Evolutionary conservation across 2,888 invertebrate genomes (phyloP).

Genomic region (Athrips mouffetella): DNA sequence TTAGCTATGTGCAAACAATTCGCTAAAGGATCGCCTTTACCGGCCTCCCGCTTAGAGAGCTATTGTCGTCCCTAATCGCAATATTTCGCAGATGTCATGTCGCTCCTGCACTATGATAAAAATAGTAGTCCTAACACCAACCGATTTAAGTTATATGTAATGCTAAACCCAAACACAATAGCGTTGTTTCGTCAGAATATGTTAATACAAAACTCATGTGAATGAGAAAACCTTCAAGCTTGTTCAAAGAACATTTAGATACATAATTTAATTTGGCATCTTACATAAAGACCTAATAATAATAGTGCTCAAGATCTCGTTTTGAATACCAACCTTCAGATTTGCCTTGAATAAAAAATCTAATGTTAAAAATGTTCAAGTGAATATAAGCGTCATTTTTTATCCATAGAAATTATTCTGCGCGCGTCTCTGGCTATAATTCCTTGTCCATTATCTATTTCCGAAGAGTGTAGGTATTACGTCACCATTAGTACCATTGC

Average conservation of each 20-base stretch:
- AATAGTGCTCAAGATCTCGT: neutral
- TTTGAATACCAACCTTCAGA: neutral
- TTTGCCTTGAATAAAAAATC: too few species aligned
- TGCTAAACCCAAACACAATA: neutral
- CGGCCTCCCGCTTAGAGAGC: constrained; percentile 6
- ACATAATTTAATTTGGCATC: neutral
- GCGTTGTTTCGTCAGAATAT: neutral
- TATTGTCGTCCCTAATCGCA: constrained; percentile 8
- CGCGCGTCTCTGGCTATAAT: neutral
- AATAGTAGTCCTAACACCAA: neutral
- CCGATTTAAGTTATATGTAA: neutral
- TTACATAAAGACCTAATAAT: neutral
- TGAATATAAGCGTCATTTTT: constrained; percentile 11
- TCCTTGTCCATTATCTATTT: constrained; percentile 13
- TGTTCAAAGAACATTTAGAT: neutral
- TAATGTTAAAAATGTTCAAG: neutral
- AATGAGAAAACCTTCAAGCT: neutral
- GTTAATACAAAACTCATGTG: constrained; percentile 1
- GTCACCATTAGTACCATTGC: constrained; percentile 8
- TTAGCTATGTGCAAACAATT: constrained; percentile 8
- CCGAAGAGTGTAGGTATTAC: constrained; percentile 13
- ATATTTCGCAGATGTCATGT: constrained; percentile 12
- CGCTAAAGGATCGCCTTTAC: neutral
- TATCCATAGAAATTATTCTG: constrained; percentile 15
- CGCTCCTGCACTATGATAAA: constrained; percentile 2